phyloP scores from a whole-genome alignment of 2,113 vertebrate genomes.

The Sclerurus mexicanus region DNA sequence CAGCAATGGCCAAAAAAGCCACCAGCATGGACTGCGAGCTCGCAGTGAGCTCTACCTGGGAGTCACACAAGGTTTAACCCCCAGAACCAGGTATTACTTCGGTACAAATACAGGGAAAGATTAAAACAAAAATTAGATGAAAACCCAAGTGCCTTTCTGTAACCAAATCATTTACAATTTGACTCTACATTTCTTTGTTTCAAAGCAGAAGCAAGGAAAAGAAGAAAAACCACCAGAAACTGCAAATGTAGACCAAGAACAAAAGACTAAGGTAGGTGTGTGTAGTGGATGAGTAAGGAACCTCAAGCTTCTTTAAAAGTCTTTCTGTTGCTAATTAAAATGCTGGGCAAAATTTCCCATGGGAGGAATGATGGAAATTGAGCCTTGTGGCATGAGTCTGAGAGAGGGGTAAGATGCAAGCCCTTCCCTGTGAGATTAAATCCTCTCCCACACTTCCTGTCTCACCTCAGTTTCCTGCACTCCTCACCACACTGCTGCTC shows the following conservation, averaged over 20 bases:
- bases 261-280: neutral
- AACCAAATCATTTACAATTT: neutral
- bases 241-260: neutral
- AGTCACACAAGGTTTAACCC: neutral
- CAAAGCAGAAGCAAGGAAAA: neutral
- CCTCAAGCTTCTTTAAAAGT: neutral
- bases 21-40: neutral
- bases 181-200: neutral
- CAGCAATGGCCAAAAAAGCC: neutral
- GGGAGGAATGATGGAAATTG: neutral
- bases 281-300: neutral
- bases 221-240: neutral
- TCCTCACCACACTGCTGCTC: neutral
- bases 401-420: neutral
- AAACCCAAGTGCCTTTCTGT: neutral
- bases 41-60: neutral
- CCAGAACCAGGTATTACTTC: neutral
- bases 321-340: conserved; percentile 15
- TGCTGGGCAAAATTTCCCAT: neutral
- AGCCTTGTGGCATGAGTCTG: neutral
- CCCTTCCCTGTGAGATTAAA: neutral
- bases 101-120: neutral
- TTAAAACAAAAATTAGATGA: neutral
- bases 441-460: neutral
- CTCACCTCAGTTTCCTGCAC: neutral